A percentile compares a stretch with the other conserved stretches of the same genome.
phyloP scores from a whole-genome alignment of 2,113 vertebrate genomes.

The Collichthys lucidus region DNA sequence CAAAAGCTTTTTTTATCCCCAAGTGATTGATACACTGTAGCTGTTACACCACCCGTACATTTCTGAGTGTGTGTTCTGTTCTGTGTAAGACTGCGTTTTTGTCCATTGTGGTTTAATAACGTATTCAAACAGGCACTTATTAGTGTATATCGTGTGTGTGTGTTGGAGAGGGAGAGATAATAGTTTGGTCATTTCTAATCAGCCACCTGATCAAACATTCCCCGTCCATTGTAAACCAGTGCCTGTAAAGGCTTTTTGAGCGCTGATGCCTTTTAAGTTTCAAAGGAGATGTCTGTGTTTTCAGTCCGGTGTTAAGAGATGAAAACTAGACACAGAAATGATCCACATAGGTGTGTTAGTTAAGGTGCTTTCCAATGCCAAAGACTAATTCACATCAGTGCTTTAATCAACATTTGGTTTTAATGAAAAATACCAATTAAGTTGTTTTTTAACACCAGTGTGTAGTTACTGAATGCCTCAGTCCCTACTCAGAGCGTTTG shows the following conservation, averaged over 20 bases:
- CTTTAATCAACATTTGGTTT: too few species aligned
- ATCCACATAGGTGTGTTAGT: neutral
- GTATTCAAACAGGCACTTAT: slow-evolving; percentile 15
- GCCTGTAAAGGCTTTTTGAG: slow-evolving; percentile 23
- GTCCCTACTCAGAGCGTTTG: too few species aligned
- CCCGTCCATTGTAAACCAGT: slow-evolving; percentile 4
- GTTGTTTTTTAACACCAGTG: too few species aligned
- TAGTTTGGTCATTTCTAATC: slow-evolving; percentile 55
- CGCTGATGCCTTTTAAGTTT: neutral
- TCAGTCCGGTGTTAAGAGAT: neutral
- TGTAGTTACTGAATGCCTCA: too few species aligned
- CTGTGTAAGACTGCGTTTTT: slow-evolving; percentile 30
- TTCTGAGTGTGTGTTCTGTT: slow-evolving; percentile 39
- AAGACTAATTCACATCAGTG: too few species aligned
- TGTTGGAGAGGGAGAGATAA: slow-evolving; percentile 10
- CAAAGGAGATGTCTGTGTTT: neutral
- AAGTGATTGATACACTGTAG: slow-evolving; percentile 58
- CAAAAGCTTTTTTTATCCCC: slow-evolving; percentile 46
- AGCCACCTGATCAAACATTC: slow-evolving; percentile 74
- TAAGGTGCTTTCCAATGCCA: neutral
- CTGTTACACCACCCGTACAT: slow-evolving; percentile 22
- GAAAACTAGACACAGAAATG: neutral
- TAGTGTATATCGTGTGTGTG: neutral
- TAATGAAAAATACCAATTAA: too few species aligned
- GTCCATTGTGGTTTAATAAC: slow-evolving; percentile 44